Evolutionary conservation across 2,888 invertebrate genomes (phyloP), one percentile per base, ranked within the genome.

Genomic region (Tyria jacobaeae): DNA sequence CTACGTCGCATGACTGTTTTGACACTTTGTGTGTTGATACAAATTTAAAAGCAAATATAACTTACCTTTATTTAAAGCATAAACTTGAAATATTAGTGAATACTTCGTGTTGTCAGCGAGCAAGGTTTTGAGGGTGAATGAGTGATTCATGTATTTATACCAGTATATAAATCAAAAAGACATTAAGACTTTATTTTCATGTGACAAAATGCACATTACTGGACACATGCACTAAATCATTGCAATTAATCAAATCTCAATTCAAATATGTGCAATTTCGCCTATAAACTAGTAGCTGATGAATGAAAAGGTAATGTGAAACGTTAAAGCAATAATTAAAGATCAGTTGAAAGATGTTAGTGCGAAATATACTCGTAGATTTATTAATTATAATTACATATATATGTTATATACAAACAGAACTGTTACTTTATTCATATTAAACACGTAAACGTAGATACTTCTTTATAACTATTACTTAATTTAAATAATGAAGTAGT

Each of bases 401-500:
- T n/a, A n/a, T n/a, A n/a, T n/a, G n/a, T n/a, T n/a, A n/a, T n/a
- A n/a, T n/a, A n/a, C n/a, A n/a, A n/a, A n/a, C n/a, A n/a, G n/a
- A n/a, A n/a, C n/a, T n/a, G n/a, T n/a, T n/a, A n/a, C n/a, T n/a
- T n/a, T n/a, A n/a, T n/a, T n/a, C n/a, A n/a, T n/a, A n/a, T n/a
- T n/a, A n/a, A n/a, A n/a, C n/a, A n/a, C n/a, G n/a, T n/a, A n/a
- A n/a, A n/a, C n/a, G n/a, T n/a, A n/a, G n/a, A n/a, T n/a, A n/a
- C n/a, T n/a, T n/a, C n/a, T 53, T 39, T 10, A 27, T n/a, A 53
- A 27, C 27, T 39, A 24, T 17, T n/a, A 41, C 21, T 41, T 44
- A 44, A 21, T 44, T 44, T 27, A 39, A 25, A 39, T 35, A 21
- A 25, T 69, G n/a, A 59, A 59, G 57, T 65, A 17, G 62, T 66